Base-by-base conservation (phyloP, 2,888 invertebrate species). In the Antitype chi region DNA sequence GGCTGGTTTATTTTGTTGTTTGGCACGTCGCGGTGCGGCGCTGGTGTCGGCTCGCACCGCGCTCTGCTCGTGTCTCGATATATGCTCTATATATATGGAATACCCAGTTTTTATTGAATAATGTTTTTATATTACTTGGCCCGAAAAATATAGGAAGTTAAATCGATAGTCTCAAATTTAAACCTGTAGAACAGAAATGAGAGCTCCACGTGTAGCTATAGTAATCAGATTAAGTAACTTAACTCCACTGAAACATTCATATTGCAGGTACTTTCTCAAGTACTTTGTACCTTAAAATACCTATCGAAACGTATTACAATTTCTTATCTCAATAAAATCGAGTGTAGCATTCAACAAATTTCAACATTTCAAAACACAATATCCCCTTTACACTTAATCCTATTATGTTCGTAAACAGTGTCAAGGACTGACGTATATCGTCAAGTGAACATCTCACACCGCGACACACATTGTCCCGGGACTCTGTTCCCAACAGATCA, bases 1-100 rank as follows among this genome's bases (percentile, higher is more conserved):
- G 82, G 92, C 92, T 90, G 94, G 92, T 95, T 95, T 95, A 94
- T 95, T 95, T 95, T 95, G 94, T 95, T 95, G 94, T 95, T 94
- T 92, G 93, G 94, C 93, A 91, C 92, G 91, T 92, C 92, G 93
- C 90, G 89, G 89, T 90, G 90, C 78, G 87, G 89, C 89, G 89
- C 87, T 88, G 85, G 87, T 84, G 90, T 88, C 88, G 90, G 87
- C 68, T 62, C 74, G 82, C 74, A 74, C 73, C 74, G 72, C 66
- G 77, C 78, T 43, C 55, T 57, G 59, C 67, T 76, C 77, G 77
- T 69, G 75, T 53, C 85, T 73, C 64, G 64, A 76, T 86, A 86
- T 79, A 70, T 81, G 82, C 78, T 63, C 67, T 80, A 84, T 75
- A 80, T 76, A 79, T 63, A 72, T 68, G 67, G 17, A 67, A 76